Evolutionary conservation across 1,140 invertebrate species (phyloP), one percentile per base, ranked within the genome.

Genomic region (Eulimnadia texana): DNA sequence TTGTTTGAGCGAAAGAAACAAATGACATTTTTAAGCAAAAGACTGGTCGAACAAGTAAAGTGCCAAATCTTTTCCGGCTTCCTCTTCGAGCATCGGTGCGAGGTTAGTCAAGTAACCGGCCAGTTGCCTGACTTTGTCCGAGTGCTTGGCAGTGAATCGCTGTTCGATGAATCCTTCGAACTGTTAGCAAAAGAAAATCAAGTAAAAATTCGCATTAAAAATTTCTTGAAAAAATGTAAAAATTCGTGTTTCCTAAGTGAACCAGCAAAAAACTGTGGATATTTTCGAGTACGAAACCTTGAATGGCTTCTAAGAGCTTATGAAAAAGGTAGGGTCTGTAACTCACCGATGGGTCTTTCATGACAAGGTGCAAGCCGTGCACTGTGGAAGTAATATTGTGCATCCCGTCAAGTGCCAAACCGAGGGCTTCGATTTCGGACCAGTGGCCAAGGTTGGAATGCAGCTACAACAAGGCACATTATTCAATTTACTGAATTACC

Each of bases 361-460:
- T 51, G 19, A 19, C 27, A 13, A 2, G n/a, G 50, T 61, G 60
- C 50, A 61, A 11, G 22, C 23, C 24, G 16, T 61, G 60, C 10
- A 61, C 60, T 19, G 29, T 29, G 25, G 25, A 11, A 51, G 60
- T 51, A 50, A 61, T 11, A 9, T 10, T 29, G n/a, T 61, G 60
- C 13, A 52, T 50, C 3, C 29, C 49, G 22, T 61, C 60, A 1
- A 61, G 50, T 6, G 60, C 50, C 50, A 54, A 20, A 9, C 49
- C 60, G 24, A 61, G 27, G 42, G 60, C 60, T 61, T 61, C 60
- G 2, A 61, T 20, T 61, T 61, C 60, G 13, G 60, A 52, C 60
- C 60, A 61, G 25, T 28, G 50, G 22, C 53, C 29, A 22, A 54
- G 22, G 11, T 51, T 51, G 33, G 11, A 16, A 20, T 51, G n/a